Base-by-base conservation (phyloP, 1,140 invertebrate genomes). In the Drosophila novamexicana region DNA sequence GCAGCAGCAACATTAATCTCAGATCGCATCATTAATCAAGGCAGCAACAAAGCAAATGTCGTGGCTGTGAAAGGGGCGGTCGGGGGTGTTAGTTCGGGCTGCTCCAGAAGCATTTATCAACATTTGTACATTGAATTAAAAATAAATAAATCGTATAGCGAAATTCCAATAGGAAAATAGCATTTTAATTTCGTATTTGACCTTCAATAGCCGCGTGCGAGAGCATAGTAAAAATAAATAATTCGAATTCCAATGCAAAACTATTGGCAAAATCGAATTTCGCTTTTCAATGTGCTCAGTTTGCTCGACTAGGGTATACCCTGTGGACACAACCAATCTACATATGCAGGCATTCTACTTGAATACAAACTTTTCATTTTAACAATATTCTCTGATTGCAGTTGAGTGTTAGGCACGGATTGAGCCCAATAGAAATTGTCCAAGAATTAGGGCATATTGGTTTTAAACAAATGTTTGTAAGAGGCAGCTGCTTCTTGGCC, bases 1-100 rank as follows among this genome's bases (percentile, higher is more conserved):
- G 18, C 59, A 53, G 65, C 63, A 63, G 47, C 7, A 86, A 79
- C 83, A 86, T 86, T 86, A 83, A 86, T 86, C 83, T 86, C 79
- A 42, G 61, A 66, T 71, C 63, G 83, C 50, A 88, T 86, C 83
- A 86, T 86, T 86, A 86, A 86, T 86, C 79, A 86, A 88, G 62
- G 70, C 63, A 71, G 44, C 45, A 64, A 58, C 67, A 70, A 70
- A 69, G 64, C 56, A 61, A 75, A 65, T 71, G 50, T 58, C 54
- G 18, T 22, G 16, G 61, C 32, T 3, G 9, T 39, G 36, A 18
- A 37, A 7, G 37, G 40, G 61, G 49, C 37, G 36, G 5, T 6
- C 4, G 39, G 36, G 14, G 8, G 10, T n/a, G 18, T 10, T 32
- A 7, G 36, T 10, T 57, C 6, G 37, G 57, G 50, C 61, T 45